phyloP scores from a whole-genome alignment of 2,797 vertebrate genomes.

The Myotis vivesi region DNA sequence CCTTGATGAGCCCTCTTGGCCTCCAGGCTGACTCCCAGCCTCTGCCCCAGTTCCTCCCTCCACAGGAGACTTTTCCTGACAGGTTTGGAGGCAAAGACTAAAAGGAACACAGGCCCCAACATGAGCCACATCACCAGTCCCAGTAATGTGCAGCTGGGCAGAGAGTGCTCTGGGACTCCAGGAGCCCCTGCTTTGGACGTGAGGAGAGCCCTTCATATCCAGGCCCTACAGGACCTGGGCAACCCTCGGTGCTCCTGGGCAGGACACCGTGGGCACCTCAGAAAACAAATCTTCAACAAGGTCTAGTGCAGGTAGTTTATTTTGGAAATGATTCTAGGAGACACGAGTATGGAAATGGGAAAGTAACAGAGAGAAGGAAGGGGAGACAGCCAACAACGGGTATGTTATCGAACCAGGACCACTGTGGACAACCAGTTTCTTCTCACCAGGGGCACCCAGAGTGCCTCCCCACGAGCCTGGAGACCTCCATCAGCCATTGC shows the following conservation, averaged over 20 bases:
- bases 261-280: not conserved
- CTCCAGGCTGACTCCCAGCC: not conserved
- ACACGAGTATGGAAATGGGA: not conserved
- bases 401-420: not conserved
- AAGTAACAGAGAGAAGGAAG: not conserved
- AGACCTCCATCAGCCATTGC: not conserved
- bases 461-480: not conserved
- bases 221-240: not conserved
- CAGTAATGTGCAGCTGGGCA: not conserved
- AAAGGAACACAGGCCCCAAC: not conserved
- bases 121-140: not conserved
- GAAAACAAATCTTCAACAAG: not conserved
- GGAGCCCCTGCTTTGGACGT: not conserved
- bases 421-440: not conserved
- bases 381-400: not conserved
- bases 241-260: not conserved
- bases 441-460: not conserved
- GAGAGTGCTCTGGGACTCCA: not conserved
- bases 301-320: not conserved
- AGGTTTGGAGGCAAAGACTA: not conserved
- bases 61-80: not conserved
- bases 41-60: not conserved
- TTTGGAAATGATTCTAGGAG: constrained; percentile 26
- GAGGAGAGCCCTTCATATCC: not conserved
- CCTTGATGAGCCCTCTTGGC: not conserved